Evolutionary conservation across 2,113 vertebrate genomes (phyloP), one percentile per base, ranked within the genome.

Genomic region (Corvus hawaiiensis): DNA sequence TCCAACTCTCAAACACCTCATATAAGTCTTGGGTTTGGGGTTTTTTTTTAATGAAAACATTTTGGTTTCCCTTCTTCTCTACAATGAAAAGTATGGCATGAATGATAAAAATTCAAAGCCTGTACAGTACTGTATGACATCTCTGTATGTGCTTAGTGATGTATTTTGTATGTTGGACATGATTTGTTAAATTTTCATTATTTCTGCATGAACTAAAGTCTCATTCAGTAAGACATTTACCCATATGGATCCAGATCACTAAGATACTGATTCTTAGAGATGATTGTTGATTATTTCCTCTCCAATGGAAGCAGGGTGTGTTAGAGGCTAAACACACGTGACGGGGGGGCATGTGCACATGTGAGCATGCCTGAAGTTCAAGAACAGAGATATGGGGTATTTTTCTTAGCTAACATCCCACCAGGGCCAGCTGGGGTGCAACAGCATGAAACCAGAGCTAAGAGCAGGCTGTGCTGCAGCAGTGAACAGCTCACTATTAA

Each of bases 11-110:
- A 67, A 41, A 5, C 5, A 77, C 21, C 26, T 33, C 22, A 55
- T 21, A 1, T 11, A 20, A 62, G 2, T 17, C 7, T 4, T 64
- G 13, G 0, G 28, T 56, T 46, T 13, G 12, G 3, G 11, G 0
- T 3, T 32, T 30, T 35, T 24, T 35, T 56, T 51, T 26, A 62
- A 51, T 41, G 17, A 21, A 78, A 73, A 62, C 0, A 13, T 66
- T 58, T 72, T 67, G 2, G 6, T 62, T 27, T 41, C 54, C 26
- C 10, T 30, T 91, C 8, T 75, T 58, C 56, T 43, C 15, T 21
- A 30, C 26, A 71, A 11, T 12, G 39, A 67, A 67, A 75, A 44
- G 17, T 28, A 61, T 15, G 84, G 24, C 44, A 91, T 17, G 32
- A 58, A 41, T 41, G 12, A 48, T 6, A 35, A 5, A 24, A 69